Base-by-base conservation (phyloP, 1,140 invertebrate species). In the Halictus rubicundus region DNA sequence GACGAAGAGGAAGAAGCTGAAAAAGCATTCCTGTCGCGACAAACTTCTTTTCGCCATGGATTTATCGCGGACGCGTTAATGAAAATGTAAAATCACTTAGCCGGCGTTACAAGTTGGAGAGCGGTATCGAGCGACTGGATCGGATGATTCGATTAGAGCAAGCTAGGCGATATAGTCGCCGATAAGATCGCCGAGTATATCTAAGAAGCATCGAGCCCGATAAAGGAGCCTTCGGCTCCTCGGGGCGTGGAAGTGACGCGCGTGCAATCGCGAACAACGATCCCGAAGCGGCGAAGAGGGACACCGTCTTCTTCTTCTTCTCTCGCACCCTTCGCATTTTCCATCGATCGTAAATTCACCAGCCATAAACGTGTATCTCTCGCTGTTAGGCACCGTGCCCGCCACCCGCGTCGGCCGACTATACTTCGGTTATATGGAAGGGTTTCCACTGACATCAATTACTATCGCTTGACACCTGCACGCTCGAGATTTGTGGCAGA, bases 341-440 rank as follows among this genome's bases (percentile, higher is more conserved):
- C 59, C 60, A 75, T 82, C 59, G 70, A 69, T 68, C 70, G 78
- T 82, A 82, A 82, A 80, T 82, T 82, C 76, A 66, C 46, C 64
- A 66, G 39, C 81, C 80, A 81, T 81, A 78, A 80, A 78, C 80
- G 80, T 81, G 78, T 68, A 78, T 72, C 80, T 72, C 80, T 81
- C 80, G 80, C 75, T 68, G 52, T 81, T 81, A 81, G 80, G 75
- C 61, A 46, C 10, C 10, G 42, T 75, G 64, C 65, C 65, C 59
- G 49, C 74, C 75, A 78, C 74, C 75, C 75, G 75, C 63, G 81
- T 75, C 52, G 76, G 25, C 46, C 39, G 70, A 52, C 23, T 65
- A 32, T 3, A 32, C 23, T 25, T 66, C 57, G 39, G 65, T 42
- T 10, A 57, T 7, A 5, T 27, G 23, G 21, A 63, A 27, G 64